Percentiles rank a stretch among this genome's conserved stretches.
phyloP scores from a whole-genome alignment of 2,113 vertebrate genomes.

The Siphamia tubifer region DNA sequence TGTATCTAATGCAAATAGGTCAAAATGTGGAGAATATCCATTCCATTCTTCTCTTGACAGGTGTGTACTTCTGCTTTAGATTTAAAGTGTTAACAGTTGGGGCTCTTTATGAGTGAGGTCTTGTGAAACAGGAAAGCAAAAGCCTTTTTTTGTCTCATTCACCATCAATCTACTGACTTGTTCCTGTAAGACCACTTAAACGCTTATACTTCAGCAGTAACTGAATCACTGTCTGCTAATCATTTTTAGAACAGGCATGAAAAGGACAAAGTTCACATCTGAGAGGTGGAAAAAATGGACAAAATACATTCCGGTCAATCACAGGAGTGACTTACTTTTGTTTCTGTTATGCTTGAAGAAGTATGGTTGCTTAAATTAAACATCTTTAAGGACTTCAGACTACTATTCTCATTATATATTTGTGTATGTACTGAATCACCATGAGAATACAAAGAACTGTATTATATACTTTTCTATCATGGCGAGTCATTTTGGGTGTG shows the following conservation, averaged over 20 bases:
- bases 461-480: neutral
- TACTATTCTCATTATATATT: too few relatives aligned
- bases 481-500: conserved; percentile 41
- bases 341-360: conserved; percentile 5
- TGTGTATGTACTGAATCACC: conserved; percentile 25
- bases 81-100: conserved; percentile 47
- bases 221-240: conserved; percentile 7
- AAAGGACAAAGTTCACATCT: conserved; percentile 17
- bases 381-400: conserved; percentile 15
- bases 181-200: conserved; percentile 45
- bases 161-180: conserved; percentile 13
- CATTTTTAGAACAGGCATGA: neutral
- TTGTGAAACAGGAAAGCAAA: conserved; percentile 14
- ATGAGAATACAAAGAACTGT: conserved; percentile 47
- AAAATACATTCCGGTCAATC: neutral
- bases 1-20: conserved; percentile 41
- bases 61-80: conserved; percentile 40
- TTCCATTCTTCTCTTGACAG: conserved; percentile 27
- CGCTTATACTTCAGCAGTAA: conserved; percentile 10
- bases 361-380: neutral
- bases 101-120: neutral
- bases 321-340: neutral
- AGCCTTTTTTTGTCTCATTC: neutral
- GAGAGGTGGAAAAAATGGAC: conserved; percentile 3
- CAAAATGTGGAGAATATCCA: neutral